Percentiles rank a stretch among this genome's conserved stretches.
These are phyloP conservation scores for Drosophila seguyi DNA, from an alignment of 1,140 invertebrate species.

Conservation along the genomic window DNA sequence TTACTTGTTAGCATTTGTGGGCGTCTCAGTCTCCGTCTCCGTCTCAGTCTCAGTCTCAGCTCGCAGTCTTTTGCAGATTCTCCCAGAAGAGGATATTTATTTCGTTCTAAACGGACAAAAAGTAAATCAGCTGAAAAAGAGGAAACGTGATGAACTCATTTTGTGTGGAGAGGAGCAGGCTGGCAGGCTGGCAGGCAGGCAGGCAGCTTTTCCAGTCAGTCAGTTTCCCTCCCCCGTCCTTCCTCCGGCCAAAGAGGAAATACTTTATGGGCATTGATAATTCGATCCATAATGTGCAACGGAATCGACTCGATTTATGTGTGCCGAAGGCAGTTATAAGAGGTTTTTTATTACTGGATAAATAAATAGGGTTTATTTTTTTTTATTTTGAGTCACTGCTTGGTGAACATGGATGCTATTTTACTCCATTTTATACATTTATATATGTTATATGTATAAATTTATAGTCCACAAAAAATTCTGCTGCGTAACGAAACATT, in stretches of 20 bases:
- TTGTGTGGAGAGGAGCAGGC: conserved; percentile 39
- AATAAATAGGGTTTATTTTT: conserved; percentile 26
- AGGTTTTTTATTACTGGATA: conserved; percentile 21
- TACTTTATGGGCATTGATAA: conserved; percentile 78
- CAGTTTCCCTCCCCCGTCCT: background rate
- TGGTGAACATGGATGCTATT: background rate
- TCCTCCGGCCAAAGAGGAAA: conserved; percentile 57
- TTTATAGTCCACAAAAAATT: background rate
- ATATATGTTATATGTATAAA: background rate
- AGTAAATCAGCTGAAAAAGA: conserved; percentile 25
- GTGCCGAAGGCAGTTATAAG: conserved; percentile 24
- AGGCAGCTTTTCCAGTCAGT: conserved; percentile 18
- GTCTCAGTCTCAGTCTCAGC: conserved; percentile 27
- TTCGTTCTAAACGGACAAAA: conserved; percentile 55
- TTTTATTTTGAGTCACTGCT: background rate
- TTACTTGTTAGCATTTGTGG: conserved; percentile 75
- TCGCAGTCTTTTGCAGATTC: conserved; percentile 18
- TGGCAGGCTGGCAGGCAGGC: background rate
- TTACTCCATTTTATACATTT: background rate
- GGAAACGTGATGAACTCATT: conserved; percentile 77
- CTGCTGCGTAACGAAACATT: too few species aligned
- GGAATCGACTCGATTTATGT: conserved; percentile 77
- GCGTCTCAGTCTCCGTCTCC: conserved; percentile 43
- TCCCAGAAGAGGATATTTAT: conserved; percentile 52
- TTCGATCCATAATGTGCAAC: conserved; percentile 75